Evolutionary conservation across 2,797 vertebrate species (phyloP).

Genomic region (Calcarius lapponicus): DNA sequence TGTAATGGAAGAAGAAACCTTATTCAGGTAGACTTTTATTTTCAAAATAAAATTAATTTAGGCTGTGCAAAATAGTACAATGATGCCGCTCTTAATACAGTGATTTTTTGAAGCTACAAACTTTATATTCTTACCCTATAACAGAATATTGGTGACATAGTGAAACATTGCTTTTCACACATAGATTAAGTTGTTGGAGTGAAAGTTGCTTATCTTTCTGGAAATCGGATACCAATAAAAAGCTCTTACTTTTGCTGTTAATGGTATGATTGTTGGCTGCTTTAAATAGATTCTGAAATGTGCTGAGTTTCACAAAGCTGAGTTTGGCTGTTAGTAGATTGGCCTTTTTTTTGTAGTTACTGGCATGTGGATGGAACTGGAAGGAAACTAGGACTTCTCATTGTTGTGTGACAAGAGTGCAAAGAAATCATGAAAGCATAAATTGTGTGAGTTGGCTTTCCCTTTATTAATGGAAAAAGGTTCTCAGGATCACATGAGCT

Average conservation of each 20-base stretch:
- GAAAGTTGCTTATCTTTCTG: background rate
- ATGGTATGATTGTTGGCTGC: background rate
- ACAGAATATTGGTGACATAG: background rate
- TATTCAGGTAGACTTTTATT: background rate
- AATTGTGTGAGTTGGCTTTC: conserved; percentile 31
- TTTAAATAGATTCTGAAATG: background rate
- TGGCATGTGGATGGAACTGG: conserved; percentile 7
- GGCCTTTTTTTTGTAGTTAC: conserved; percentile 17
- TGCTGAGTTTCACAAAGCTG: background rate
- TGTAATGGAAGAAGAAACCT: background rate
- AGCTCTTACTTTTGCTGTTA: background rate
- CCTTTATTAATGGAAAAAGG: conserved; percentile 10
- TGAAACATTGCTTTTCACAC: background rate
- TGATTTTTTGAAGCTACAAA: accelerated
- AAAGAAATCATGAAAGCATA: conserved; percentile 49
- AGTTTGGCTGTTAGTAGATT: conserved; percentile 7
- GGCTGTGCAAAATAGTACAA: background rate
- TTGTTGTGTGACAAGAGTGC: conserved; percentile 8
- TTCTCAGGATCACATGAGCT: conserved; percentile 25
- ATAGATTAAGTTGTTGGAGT: background rate
- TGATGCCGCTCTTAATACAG: background rate
- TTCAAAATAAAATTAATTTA: background rate
- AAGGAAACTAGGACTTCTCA: conserved; percentile 38
- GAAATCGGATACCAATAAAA: background rate
- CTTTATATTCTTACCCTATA: background rate